Base-by-base conservation (phyloP, 2,888 invertebrate species). In the Drepana falcataria region DNA sequence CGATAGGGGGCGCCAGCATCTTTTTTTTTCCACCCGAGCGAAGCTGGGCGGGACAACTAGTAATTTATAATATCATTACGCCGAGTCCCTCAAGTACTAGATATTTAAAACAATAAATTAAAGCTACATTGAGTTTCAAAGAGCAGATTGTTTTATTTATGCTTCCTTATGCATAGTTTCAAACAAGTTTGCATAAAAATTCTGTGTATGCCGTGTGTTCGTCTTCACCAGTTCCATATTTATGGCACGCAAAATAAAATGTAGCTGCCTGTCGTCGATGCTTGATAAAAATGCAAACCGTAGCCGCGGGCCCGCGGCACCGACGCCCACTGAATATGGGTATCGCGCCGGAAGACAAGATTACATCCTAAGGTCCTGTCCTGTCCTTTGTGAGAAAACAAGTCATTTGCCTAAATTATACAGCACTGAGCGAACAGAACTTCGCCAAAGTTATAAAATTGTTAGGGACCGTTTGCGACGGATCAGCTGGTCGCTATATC, bases 241-340 rank as follows among this genome's bases (percentile, higher is more conserved):
- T 90, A 90, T 88, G 80, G 77, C 85, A 85, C 83, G 87, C 83
- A 87, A 83, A 87, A 87, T 87, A 88, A 88, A 88, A 87, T 87
- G 86, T 83, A 70, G 81, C 81, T 80, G 79, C 79, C 75, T 81
- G 82, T 84, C 83, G 79, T 77, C 84, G 81, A 81, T 79, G 78
- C 73, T 84, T 87, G 85, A 89, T 90, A 91, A 89, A 90, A 90
- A 91, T 89, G 87, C 89, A 88, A 88, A 87, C 86, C 81, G 74
- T 79, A 71, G 81, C 86, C 82, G 82, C 81, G 64, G 85, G 87
- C 83, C 75, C 66, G 71, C 65, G 70, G 65, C 68, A 71, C 66
- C 68, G 73, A 82, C 83, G 79, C 79, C 73, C 75, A 68, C 80
- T 73, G 81, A 83, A 85, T 85, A 84, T 82, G 74, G 73, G 78